Evolutionary conservation across 2,797 vertebrate species (phyloP).

Genomic region (Threskiornis aethiopicus): DNA sequence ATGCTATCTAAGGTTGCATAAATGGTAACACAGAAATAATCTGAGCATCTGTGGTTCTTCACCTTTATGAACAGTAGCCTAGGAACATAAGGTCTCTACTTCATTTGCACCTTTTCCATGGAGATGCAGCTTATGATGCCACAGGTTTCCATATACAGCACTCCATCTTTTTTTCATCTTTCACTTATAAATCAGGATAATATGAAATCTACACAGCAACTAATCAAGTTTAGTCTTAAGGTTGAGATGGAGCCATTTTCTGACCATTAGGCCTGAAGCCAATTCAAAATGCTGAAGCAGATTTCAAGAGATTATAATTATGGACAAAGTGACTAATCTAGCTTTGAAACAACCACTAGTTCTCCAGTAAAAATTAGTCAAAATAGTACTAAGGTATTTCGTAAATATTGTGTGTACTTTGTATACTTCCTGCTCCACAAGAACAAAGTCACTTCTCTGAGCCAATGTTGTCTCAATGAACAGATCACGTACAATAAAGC

Average conservation of each 20-base stretch:
- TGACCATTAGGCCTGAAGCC: neutral
- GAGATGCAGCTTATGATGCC: neutral
- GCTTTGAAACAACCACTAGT: constrained; percentile 42
- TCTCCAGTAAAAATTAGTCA: constrained; percentile 40
- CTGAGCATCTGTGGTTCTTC: neutral
- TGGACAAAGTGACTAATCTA: neutral
- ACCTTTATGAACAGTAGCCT: neutral
- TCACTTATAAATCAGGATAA: neutral
- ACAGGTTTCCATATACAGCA: neutral
- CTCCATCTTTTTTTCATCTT: neutral
- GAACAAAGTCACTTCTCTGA: neutral
- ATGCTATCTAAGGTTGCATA: neutral
- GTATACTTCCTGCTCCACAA: neutral
- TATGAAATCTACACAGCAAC: neutral
- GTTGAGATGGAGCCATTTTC: neutral
- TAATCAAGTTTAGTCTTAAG: neutral
- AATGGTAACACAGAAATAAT: neutral
- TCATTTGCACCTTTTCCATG: neutral
- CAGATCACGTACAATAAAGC: neutral
- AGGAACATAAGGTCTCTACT: neutral
- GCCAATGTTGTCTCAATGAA: neutral
- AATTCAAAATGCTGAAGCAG: neutral
- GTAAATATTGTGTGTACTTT: constrained; percentile 22
- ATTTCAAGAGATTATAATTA: constrained; percentile 19
- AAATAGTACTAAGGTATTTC: neutral